Base-by-base conservation (phyloP, 2,888 invertebrate species). In the Agriopis leucophaearia region DNA sequence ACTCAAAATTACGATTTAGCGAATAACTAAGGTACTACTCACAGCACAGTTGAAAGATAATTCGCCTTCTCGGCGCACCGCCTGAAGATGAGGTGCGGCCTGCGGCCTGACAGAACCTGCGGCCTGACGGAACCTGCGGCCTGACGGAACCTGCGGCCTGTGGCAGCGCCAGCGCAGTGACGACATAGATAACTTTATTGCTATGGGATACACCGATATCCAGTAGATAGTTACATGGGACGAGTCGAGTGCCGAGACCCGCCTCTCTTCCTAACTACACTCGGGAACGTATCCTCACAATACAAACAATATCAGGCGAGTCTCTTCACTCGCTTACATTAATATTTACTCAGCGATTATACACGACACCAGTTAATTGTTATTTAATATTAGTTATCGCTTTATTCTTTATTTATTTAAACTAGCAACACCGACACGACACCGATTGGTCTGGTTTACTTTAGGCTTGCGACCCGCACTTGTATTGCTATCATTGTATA, bases 391-490 rank as follows among this genome's bases (percentile, higher is more conserved):
- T 83, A 86, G 74, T 83, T 80, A 84, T 78, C 82, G 79, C 77
- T 82, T 81, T 80, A 79, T 72, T 27, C 78, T 73, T 73, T 74
- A 40, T 77, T 80, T 80, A 83, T 58, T 78, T 81, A 83, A 81
- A 83, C 85, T 89, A 90, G 88, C 87, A 85, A 90, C 91, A 90
- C 87, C 87, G 83, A 90, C 82, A 90, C 90, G 88, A 91, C 92
- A 90, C 88, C 86, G 84, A 92, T 91, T 91, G 92, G 92, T 92
- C 91, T 84, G 88, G 86, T 85, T 83, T 77, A 81, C 75, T 79
- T 54, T 78, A 83, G 85, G 86, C 83, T 83, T 83, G 83, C 80
- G 79, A 81, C 84, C 84, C 84, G 83, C 83, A 81, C 81, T 72
- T 82, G 87, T 91, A 91, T 91, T 91, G 91, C 91, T 91, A 82